A percentile compares a stretch with the other conserved stretches of the same genome.
Conservation (phyloP, 1,140 invertebrate species). For the Megalopta genalis region DNA sequence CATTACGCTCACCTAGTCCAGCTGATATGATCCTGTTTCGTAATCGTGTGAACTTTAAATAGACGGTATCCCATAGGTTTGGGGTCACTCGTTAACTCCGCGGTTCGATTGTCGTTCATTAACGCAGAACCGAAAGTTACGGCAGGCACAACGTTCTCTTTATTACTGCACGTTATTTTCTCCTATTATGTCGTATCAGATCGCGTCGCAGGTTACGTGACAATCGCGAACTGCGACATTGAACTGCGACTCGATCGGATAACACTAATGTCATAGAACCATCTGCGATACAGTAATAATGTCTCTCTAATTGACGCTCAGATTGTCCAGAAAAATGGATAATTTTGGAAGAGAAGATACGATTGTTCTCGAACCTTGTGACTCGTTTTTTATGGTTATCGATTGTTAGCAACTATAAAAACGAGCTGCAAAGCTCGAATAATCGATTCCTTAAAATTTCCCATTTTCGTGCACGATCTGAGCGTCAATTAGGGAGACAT, state of each 20-base stretch:
- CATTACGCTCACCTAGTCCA: conserved; percentile 10
- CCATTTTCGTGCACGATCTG: no score
- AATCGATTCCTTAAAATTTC: no score
- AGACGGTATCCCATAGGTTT: conserved; percentile 1
- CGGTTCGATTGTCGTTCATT: background rate
- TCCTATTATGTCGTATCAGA: background rate
- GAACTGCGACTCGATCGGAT: background rate
- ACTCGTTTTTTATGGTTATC: no score
- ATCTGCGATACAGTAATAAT: no score
- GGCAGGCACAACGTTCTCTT: background rate
- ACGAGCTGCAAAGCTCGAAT: no score
- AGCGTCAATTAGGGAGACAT: no score
- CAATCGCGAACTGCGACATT: background rate
- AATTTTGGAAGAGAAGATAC: no score
- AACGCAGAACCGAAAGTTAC: background rate
- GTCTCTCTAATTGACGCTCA: no score
- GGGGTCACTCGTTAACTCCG: background rate
- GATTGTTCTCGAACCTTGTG: no score
- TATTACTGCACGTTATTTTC: background rate
- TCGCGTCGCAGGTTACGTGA: background rate
- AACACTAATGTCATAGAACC: background rate
- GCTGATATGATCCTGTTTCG: conserved; percentile 24
- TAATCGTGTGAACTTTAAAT: conserved; percentile 28
- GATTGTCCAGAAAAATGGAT: no score
- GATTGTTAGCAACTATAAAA: no score